Evolutionary conservation across 2,797 vertebrate genomes (phyloP).

Genomic region (Fistularia commersonii): DNA sequence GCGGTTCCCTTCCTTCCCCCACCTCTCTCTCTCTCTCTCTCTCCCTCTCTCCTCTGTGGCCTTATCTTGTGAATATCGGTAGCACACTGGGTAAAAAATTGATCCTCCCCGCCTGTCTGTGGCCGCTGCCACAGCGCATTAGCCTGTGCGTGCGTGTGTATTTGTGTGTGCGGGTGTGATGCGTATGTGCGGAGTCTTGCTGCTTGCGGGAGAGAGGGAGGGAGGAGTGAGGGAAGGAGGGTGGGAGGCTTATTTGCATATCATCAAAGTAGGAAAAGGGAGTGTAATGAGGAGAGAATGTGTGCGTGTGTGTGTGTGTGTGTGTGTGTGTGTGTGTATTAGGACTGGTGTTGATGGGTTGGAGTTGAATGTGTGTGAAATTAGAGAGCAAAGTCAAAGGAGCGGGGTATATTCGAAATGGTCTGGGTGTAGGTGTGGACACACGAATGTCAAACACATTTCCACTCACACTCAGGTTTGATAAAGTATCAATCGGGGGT

Average conservation of each 20-base stretch:
- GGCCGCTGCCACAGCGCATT: slow-evolving; percentile 71
- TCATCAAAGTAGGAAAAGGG: slow-evolving; percentile 74
- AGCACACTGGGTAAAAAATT: slow-evolving; percentile 77
- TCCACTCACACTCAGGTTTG: not conserved
- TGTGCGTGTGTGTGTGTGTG: slow-evolving; percentile 33
- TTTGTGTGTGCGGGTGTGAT: slow-evolving; percentile 31
- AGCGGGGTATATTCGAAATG: slow-evolving; percentile 41
- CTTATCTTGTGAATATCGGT: slow-evolving; percentile 77
- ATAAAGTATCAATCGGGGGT: too few relatives aligned
- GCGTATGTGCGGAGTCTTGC: slow-evolving; percentile 19
- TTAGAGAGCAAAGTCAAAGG: slow-evolving; percentile 49
- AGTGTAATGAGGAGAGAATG: slow-evolving; percentile 65
- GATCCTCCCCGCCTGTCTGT: slow-evolving; percentile 75
- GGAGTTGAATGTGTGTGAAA: slow-evolving; percentile 54
- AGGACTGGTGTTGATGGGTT: slow-evolving; percentile 46
- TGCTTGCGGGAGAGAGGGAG: slow-evolving; percentile 45
- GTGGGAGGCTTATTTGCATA: slow-evolving; percentile 70
- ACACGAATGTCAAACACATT: slow-evolving; percentile 3
- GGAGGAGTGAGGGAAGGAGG: slow-evolving; percentile 34
- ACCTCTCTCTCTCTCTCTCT: slow-evolving; percentile 14
- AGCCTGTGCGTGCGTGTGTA: slow-evolving; percentile 49
- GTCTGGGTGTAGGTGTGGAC: slow-evolving; percentile 8
- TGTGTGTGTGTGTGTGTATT: slow-evolving; percentile 34
- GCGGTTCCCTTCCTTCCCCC: slow-evolving; percentile 30
- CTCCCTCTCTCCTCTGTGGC: slow-evolving; percentile 48